Evolutionary conservation across 2,888 invertebrate species (phyloP), one percentile per base, ranked within the genome.

Genomic region (Alloscopus bannaensis): DNA sequence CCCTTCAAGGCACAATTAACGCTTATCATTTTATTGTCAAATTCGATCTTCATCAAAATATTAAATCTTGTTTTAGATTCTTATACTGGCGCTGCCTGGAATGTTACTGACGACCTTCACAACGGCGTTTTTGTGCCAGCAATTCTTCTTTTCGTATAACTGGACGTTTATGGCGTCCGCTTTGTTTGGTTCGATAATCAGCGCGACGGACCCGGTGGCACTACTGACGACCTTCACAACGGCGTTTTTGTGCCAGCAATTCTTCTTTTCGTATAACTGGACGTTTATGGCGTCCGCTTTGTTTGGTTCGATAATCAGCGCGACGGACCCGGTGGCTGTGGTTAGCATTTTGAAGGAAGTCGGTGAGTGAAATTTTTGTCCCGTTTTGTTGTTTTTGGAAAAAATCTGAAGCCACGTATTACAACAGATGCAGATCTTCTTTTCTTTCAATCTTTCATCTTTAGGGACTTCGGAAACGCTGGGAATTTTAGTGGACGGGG

Each of bases 301-400:
- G 77, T 89, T 89, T 84, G 89, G 89, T 0, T 84, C 88, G 3
- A 88, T 89, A 26, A 86, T 89, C 18, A 88, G 88, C 79, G 89
- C 89, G n/a, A 90, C 90, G 0, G 90, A 90, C 84, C 90, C 90
- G 0, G 89, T 89, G 0, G 89, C 90, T 8, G 89, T 90, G 0
- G 89, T 90, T 6, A 88, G 89, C 2, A 86, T 89, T 52, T 87
- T 90, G 11, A 88, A 88, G 84, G 89, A 90, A 80, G 73, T 89
- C 36, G 89, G 81, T 84, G 20, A 71, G 55, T 55, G 16, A 8
- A 13, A 4, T 13, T 47, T n/a, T n/a, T n/a, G n/a, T n/a, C n/a
- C n/a, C n/a, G n/a, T 13, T 47, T 13, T 13, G 4, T n/a, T 3
- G 18, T 47, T 6, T 47, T 47, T n/a, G 4, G n/a, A 13, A 6